A percentile compares a stretch with the other conserved stretches of the same genome.
phyloP scores from a whole-genome alignment of 64 coral and sea anemone species.

The Hydrozoanthus tunicans region DNA sequence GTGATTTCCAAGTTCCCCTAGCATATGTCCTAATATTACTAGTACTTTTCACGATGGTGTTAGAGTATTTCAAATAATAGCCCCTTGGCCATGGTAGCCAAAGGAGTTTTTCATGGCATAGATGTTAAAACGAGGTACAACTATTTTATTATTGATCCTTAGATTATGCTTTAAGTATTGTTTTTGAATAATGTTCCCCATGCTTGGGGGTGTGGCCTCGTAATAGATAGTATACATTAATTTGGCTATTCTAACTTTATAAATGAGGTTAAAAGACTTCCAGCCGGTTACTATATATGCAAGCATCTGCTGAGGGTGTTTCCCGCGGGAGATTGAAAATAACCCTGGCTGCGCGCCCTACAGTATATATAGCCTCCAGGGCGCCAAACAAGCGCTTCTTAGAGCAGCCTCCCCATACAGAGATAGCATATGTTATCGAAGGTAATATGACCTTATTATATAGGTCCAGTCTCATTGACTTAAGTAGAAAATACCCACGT shows the following conservation, averaged over 20 bases:
- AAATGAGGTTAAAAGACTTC: not conserved
- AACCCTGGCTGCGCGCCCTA: slow-evolving; percentile 25
- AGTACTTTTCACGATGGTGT: too few species aligned
- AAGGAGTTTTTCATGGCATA: too few species aligned
- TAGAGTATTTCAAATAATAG: too few species aligned
- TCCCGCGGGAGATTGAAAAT: slow-evolving; percentile 29
- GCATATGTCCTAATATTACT: too few species aligned
- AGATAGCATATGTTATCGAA: not conserved
- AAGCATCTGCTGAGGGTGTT: not conserved
- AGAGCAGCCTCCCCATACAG: not conserved
- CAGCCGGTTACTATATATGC: not conserved
- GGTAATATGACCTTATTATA: slow-evolving; percentile 30
- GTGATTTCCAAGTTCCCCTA: too few species aligned
- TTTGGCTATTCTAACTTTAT: not conserved
- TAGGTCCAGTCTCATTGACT: not conserved
- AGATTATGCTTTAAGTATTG: not conserved
- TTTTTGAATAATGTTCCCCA: too few species aligned
- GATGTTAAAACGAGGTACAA: too few species aligned
- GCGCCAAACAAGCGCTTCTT: not conserved
- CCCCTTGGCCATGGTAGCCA: too few species aligned
- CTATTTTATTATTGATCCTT: not conserved
- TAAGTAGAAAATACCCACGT: slow-evolving; percentile 17
- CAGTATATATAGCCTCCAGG: slow-evolving; percentile 8
- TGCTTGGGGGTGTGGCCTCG: not conserved
- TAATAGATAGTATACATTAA: not conserved